These are phyloP conservation scores for Pseudochirops corinnae DNA, from an alignment of 2,797 vertebrate species.

Conservation along the genomic window DNA sequence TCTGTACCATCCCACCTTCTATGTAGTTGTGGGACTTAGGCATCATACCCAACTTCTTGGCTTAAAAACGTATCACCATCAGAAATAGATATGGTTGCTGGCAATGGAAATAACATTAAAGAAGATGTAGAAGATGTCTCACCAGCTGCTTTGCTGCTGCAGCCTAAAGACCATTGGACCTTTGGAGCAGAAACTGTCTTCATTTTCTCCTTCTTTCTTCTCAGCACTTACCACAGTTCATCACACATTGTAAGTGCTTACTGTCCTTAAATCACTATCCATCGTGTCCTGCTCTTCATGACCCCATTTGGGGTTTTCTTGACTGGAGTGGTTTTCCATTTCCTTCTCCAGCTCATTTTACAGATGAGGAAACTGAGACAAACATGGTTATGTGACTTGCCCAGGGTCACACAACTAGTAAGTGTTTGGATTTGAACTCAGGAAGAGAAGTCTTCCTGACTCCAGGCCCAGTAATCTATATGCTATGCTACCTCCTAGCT, in stretches of 20 bases:
- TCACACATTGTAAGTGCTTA: background rate
- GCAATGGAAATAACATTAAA: background rate
- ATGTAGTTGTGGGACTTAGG: background rate
- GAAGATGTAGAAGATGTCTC: background rate
- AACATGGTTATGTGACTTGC: background rate
- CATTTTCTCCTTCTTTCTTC: background rate
- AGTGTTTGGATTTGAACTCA: background rate
- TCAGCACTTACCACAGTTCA: background rate
- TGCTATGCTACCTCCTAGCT: background rate
- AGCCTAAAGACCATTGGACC: background rate
- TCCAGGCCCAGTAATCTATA: background rate
- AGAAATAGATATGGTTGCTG: background rate
- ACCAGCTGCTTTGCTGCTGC: background rate
- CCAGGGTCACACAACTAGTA: background rate
- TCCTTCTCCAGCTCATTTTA: conserved; percentile 13
- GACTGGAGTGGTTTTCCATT: background rate
- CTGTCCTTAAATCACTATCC: background rate
- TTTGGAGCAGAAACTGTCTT: background rate
- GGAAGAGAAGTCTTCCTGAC: background rate
- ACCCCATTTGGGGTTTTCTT: background rate
- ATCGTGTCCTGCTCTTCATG: background rate
- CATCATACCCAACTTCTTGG: background rate
- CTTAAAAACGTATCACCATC: background rate
- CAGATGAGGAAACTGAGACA: background rate
- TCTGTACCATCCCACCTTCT: background rate